Base-by-base conservation (phyloP, 2,888 invertebrate species). In the Lepidochitona cinerea region DNA sequence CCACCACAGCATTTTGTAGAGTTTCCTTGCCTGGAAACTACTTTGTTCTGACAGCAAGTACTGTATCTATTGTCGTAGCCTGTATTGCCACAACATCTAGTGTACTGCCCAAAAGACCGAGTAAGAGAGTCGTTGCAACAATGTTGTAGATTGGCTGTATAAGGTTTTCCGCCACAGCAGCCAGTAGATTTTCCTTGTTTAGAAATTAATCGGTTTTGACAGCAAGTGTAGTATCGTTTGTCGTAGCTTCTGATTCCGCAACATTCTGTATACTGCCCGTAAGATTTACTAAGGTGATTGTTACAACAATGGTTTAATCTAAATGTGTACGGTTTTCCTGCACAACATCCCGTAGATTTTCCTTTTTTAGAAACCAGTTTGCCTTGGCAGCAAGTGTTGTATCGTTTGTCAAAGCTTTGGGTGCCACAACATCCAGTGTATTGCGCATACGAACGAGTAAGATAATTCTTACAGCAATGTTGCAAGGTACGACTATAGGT, bases 131-230 rank as follows among this genome's bases (percentile, higher is more conserved):
- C 9, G 12, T 59, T 29, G 26, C 59, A 59, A 26, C 59, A 59
- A 26, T 59, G 26, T 26, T 26, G 26, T 29, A 23, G 29, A 32
- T 26, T 29, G 4, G 59, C 23, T 23, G 59, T 59, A 32, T 59
- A 59, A 32, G 59, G 7, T 59, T 59, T 59, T 29, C 59, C 59
- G 12, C 66, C 66, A 66, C 66, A 66, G 37, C 66, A 66, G 3
- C 66, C 37, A 33, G 35, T 66, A 5, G 18, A 36, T 2, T 14
- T 32, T 23, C 59, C 26, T 18, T 18, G 23, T 4, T 32, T 59
- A 26, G 23, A 59, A 29, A 59, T 32, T 23, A 59, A 12, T 29
- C 32, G 23, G 14, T 26, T 26, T 3, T 29, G 36, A 37, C 66
- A 66, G 37, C 66, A 66, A 12, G 66, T n/a, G n/a, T 35, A 37